These are phyloP conservation scores for Myiagra hebetior DNA, from an alignment of 2,113 vertebrate genomes.

Conservation along the genomic window DNA sequence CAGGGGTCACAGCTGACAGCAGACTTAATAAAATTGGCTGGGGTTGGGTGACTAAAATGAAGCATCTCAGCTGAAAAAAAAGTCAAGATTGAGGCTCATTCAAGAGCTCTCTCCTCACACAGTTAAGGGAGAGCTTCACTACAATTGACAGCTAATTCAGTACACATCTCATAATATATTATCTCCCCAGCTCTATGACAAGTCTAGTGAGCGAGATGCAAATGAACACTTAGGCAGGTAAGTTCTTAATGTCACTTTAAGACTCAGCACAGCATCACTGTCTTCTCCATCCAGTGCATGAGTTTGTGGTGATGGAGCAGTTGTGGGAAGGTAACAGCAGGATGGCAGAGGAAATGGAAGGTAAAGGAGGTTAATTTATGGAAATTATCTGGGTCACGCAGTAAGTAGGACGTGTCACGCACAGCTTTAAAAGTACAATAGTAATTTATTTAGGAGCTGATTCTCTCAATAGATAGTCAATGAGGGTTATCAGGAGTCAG, in stretches of 20 bases:
- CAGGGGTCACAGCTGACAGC: constrained; percentile 64
- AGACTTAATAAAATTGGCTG: constrained; percentile 36
- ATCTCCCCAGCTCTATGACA: constrained; percentile 49
- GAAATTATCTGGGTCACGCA: constrained; percentile 66
- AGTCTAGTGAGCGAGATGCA: constrained; percentile 37
- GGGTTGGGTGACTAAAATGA: constrained; percentile 50
- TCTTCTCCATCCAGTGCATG: constrained; percentile 12
- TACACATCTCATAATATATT: constrained; percentile 51
- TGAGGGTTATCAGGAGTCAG: constrained; percentile 39
- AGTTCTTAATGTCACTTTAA: constrained; percentile 40
- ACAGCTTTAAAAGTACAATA: constrained; percentile 45
- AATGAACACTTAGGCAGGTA: constrained; percentile 20
- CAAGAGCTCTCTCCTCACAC: constrained; percentile 36
- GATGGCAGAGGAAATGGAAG: constrained; percentile 65
- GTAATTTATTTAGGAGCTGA: constrained; percentile 60
- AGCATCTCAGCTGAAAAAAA: constrained; percentile 9
- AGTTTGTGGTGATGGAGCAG: constrained; percentile 36
- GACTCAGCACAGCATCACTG: constrained; percentile 18
- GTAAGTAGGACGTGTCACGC: constrained; percentile 55
- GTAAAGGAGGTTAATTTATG: constrained; percentile 72
- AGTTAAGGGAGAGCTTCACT: constrained; percentile 61
- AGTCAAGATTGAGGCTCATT: background rate
- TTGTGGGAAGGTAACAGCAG: constrained; percentile 64
- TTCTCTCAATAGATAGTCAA: constrained; percentile 61
- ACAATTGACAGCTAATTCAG: constrained; percentile 67